phyloP scores from a whole-genome alignment of 2,888 invertebrate genomes.

The Heliconius cydno region DNA sequence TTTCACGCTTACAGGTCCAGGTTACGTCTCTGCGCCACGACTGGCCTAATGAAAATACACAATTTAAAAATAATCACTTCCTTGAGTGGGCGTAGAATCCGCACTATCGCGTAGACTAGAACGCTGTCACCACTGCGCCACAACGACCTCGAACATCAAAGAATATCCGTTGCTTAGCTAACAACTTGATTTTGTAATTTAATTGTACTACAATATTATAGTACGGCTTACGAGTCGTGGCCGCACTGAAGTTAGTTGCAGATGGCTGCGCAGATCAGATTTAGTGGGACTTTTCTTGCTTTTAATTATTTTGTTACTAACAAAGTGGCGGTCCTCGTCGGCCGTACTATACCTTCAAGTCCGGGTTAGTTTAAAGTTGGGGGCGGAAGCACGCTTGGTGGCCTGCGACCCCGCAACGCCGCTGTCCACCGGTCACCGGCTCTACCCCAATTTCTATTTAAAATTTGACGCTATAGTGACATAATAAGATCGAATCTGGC shows the following conservation, averaged over 20 bases:
- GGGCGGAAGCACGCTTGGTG: slow-evolving; percentile 58
- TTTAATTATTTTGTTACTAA: no score
- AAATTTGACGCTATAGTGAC: background rate
- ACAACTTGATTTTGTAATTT: background rate
- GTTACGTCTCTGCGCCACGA: no score
- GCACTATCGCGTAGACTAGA: no score
- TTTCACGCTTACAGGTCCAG: no score
- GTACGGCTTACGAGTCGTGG: background rate
- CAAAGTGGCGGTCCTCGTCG: no score
- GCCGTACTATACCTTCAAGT: background rate
- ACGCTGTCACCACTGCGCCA: background rate
- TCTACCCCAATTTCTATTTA: slow-evolving; percentile 20
- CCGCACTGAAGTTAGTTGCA: no score
- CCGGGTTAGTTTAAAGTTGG: slow-evolving; percentile 34
- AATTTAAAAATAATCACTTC: no score
- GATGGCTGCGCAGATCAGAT: no score
- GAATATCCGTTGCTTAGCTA: background rate
- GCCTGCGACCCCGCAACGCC: slow-evolving; percentile 54
- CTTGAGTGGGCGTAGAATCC: no score
- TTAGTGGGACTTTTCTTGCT: no score
- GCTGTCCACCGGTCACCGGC: slow-evolving; percentile 1
- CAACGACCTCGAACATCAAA: background rate
- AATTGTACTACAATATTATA: slow-evolving; percentile 33
- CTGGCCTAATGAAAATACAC: no score
- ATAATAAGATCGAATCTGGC: background rate